These are phyloP conservation scores for Gymnodraco acuticeps DNA, from an alignment of 2,797 vertebrate species.

Conservation along the genomic window DNA sequence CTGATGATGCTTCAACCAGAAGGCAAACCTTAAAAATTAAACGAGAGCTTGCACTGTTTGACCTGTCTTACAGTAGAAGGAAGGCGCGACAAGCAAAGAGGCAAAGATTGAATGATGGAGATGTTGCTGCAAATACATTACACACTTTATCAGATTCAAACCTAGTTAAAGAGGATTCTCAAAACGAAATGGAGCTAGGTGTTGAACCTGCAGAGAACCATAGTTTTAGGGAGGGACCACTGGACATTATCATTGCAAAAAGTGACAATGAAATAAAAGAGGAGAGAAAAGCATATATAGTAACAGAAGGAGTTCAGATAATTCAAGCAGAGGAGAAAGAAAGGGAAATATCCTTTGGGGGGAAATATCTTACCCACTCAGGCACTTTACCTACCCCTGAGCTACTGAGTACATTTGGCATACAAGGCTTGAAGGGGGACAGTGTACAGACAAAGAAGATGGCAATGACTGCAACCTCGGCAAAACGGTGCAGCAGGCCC, in stretches of 20 bases:
- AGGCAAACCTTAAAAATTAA: slow-evolving; percentile 91
- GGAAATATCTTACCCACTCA: slow-evolving; percentile 23
- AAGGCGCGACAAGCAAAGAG: slow-evolving; percentile 82
- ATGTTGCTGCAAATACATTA: slow-evolving; percentile 52
- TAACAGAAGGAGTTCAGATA: slow-evolving; percentile 41
- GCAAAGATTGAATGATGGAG: slow-evolving; percentile 73
- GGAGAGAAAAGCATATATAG: slow-evolving; percentile 36
- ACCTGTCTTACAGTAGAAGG: slow-evolving; percentile 82
- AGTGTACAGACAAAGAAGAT: slow-evolving; percentile 12
- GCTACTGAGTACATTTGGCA: slow-evolving; percentile 58
- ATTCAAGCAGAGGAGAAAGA: slow-evolving; percentile 62
- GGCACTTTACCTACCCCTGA: slow-evolving; percentile 65
- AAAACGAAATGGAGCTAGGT: slow-evolving; percentile 36
- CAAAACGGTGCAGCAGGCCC: slow-evolving; percentile 2
- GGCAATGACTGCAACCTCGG: background rate
- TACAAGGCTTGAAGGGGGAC: slow-evolving; percentile 6
- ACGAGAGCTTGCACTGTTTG: slow-evolving; percentile 89
- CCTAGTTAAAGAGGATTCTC: slow-evolving; percentile 47
- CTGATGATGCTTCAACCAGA: slow-evolving; percentile 85
- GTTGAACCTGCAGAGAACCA: slow-evolving; percentile 27
- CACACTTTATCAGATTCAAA: slow-evolving; percentile 56
- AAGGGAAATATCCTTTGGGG: slow-evolving; percentile 32
- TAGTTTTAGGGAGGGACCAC: slow-evolving; percentile 9
- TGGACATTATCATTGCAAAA: slow-evolving; percentile 18
- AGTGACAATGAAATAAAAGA: slow-evolving; percentile 49